Evolutionary conservation across 1,140 invertebrate genomes (phyloP), one percentile per base, ranked within the genome.

Genomic region (Leucophenga varia): DNA sequence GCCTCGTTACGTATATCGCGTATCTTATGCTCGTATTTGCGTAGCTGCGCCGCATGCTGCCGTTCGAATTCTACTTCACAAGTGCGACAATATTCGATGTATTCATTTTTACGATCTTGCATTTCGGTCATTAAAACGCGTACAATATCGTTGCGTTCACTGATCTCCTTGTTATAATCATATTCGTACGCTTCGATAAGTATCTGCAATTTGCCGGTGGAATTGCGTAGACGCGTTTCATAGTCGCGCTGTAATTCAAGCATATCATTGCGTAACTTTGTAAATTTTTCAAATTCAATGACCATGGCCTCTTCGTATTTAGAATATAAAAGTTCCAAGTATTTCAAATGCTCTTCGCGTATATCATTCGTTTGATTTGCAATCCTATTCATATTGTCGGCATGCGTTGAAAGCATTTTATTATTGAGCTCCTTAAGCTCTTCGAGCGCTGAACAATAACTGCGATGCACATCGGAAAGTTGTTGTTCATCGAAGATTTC

Each of bases 281-380:
- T 49, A 17, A 51, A 92, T 75, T 91, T 92, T 53, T 92, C 86
- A 61, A 92, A 93, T 75, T 94, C 91, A 16, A 81, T 77, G 61
- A 92, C 89, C 13, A 94, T 76, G 77, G 90, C 90, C 30, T 84
- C 79, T 64, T 91, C 89, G 61, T 88, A 89, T 19, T 55, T 44
- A 22, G 30, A 39, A 3, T 40, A 30, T 8, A 55, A 37, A 6
- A 38, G 39, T 10, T 88, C 82, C 30, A 89, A 61, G 20, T 80
- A 80, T 55, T 85, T 80, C 31, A 86, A 83, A 55, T 92, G 86
- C 25, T 81, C 64, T 0, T 68, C 59, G 69, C 84, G 82, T 79
- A 89, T 79, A 77, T 83, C 81, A 5, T 74, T 70, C 43, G 87
- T 85, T 43, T 84, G 81, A 45, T 79, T 73, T 57, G 87, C 84